Conservation (phyloP, 1,140 invertebrate species). For the Solen grandis region DNA sequence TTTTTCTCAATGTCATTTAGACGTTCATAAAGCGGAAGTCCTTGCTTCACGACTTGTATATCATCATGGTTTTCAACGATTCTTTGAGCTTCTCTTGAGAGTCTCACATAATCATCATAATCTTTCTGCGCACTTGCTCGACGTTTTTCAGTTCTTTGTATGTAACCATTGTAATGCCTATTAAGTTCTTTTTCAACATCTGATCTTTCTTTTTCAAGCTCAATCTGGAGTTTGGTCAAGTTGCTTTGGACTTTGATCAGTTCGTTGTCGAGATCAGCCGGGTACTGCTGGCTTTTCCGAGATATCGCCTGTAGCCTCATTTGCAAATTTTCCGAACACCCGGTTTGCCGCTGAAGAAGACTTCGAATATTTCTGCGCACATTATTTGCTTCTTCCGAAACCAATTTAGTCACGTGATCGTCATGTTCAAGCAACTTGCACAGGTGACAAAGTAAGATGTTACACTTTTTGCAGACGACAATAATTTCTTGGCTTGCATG, state of each 20-base stretch:
- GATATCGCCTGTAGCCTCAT: not conserved
- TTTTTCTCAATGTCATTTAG: constrained; percentile 17
- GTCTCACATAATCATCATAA: not conserved
- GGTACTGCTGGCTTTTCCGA: constrained; percentile 1
- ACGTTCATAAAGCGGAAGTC: not conserved
- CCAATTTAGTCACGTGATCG: constrained; percentile 30
- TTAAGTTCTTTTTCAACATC: constrained; percentile 17
- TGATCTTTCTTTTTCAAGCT: constrained; percentile 22
- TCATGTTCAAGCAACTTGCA: constrained; percentile 37
- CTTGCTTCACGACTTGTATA: constrained; percentile 10
- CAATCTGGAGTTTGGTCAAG: constrained; percentile 6
- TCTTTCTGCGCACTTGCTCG: not conserved
- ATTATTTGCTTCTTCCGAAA: constrained; percentile 39
- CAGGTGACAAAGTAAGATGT: constrained; percentile 10
- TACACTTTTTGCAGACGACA: constrained; percentile 27
- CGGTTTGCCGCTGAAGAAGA: constrained; percentile 3
- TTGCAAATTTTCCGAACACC: constrained; percentile 13
- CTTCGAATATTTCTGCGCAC: not conserved
- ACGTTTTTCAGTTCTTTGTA: not conserved
- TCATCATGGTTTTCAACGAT: constrained; percentile 19
- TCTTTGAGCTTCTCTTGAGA: constrained; percentile 1
- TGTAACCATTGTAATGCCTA: constrained; percentile 1
- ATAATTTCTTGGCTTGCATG: constrained; percentile 27
- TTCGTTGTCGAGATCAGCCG: constrained; percentile 4
- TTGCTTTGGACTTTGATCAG: constrained; percentile 7